Evolutionary conservation across 2,888 invertebrate genomes (phyloP).

Genomic region (Sphaerophoria taeniata): DNA sequence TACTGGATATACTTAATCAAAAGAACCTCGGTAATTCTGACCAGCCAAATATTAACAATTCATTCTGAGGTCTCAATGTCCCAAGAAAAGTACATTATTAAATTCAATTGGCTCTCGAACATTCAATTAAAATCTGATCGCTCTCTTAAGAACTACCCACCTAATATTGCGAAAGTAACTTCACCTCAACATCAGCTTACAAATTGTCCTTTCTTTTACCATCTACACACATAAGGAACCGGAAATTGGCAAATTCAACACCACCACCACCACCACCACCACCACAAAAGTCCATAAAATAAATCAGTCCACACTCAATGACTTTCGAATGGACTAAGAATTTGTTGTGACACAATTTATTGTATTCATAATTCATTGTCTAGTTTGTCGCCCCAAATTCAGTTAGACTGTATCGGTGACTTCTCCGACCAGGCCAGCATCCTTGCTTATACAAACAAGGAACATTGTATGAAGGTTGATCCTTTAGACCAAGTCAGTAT

Average conservation of each 20-base stretch:
- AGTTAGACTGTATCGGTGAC: background rate
- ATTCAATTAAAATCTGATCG: slow-evolving; percentile 5
- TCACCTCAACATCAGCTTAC: background rate
- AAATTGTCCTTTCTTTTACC: background rate
- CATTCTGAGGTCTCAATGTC: too few species aligned
- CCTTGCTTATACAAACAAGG: background rate
- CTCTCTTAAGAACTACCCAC: background rate
- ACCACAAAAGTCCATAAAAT: slow-evolving; percentile 21
- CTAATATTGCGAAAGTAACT: background rate
- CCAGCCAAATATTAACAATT: too few species aligned
- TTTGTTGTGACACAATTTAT: slow-evolving; percentile 72
- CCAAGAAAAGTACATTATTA: background rate
- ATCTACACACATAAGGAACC: background rate
- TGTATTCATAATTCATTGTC: slow-evolving; percentile 69
- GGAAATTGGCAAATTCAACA: slow-evolving; percentile 62
- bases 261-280: background rate
- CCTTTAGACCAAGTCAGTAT: slow-evolving; percentile 26
- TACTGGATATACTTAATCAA: background rate
- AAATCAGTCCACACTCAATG: slow-evolving; percentile 51
- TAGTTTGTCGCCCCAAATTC: background rate
- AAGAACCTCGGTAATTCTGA: too few species aligned
- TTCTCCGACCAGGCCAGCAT: background rate
- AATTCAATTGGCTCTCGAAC: background rate
- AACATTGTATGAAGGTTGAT: slow-evolving; percentile 8
- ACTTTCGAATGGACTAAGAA: slow-evolving; percentile 48